Evolutionary conservation across 2,113 vertebrate species (phyloP).

Genomic region (Tretioscincus oriximinensis): DNA sequence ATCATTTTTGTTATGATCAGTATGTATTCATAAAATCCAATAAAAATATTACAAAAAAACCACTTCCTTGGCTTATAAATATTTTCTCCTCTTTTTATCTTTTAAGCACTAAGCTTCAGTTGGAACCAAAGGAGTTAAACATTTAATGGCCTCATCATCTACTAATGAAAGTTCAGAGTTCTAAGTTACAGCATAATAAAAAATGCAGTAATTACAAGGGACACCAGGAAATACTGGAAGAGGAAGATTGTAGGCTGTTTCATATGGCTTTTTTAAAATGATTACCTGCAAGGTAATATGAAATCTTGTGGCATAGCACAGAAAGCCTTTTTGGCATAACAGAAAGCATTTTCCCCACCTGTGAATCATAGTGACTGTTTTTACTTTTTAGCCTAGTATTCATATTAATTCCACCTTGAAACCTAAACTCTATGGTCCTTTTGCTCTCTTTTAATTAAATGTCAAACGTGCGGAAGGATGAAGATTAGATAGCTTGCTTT

Average conservation of each 20-base stretch:
- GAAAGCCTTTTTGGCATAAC: not conserved
- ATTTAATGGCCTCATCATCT: not conserved
- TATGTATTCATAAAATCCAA: no score
- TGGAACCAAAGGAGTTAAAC: no score
- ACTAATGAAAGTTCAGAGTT: not conserved
- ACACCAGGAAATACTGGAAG: not conserved
- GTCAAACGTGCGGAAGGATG: conserved; percentile 13
- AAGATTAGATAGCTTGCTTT: conserved; percentile 22
- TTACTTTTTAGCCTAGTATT: not conserved
- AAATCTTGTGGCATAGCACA: not conserved
- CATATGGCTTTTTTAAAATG: not conserved
- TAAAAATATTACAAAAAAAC: no score
- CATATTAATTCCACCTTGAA: not conserved
- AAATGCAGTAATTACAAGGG: not conserved
- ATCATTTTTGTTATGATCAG: no score
- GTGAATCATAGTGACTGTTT: not conserved
- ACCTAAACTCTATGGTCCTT: not conserved
- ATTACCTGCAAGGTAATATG: not conserved
- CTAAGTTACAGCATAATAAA: not conserved
- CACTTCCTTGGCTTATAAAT: not conserved
- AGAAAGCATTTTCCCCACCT: not conserved
- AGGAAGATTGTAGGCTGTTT: not conserved
- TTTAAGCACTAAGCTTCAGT: not conserved
- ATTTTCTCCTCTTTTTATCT: not conserved
- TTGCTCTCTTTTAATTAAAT: not conserved